Evolutionary conservation across 2,113 vertebrate genomes (phyloP).

Genomic region (Hippocampus comes): DNA sequence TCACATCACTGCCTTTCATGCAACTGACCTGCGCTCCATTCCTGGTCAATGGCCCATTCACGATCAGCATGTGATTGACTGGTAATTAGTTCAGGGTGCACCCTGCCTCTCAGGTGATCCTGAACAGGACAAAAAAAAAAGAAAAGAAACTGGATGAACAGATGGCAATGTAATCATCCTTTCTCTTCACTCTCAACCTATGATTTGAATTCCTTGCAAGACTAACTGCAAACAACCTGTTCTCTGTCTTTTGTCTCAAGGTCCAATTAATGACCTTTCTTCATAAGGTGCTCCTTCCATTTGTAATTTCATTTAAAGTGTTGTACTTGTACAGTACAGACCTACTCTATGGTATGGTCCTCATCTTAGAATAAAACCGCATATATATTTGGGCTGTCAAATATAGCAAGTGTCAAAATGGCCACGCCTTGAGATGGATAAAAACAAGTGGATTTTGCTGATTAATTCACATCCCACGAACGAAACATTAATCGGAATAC

Average conservation of each 20-base stretch:
- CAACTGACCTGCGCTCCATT: neutral
- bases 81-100: conserved; percentile 1
- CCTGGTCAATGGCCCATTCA: neutral
- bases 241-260: neutral
- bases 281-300: neutral
- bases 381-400: too few relatives aligned
- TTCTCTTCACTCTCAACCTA: neutral
- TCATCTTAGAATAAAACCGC: too few relatives aligned
- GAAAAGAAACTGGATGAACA: neutral
- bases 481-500: too few relatives aligned
- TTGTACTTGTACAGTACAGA: neutral
- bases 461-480: too few relatives aligned
- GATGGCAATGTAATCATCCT: neutral
- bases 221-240: neutral
- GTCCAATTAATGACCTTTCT: conserved; percentile 6
- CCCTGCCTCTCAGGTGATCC: neutral
- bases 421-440: too few relatives aligned
- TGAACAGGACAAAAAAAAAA: neutral
- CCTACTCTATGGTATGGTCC: too few relatives aligned
- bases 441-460: too few relatives aligned
- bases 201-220: neutral
- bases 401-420: too few relatives aligned
- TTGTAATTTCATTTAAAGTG: conserved; percentile 45
- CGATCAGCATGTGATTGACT: neutral
- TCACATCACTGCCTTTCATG: neutral